Conservation (phyloP, 2,797 vertebrate species). For the Melanotaenia boesemani region DNA sequence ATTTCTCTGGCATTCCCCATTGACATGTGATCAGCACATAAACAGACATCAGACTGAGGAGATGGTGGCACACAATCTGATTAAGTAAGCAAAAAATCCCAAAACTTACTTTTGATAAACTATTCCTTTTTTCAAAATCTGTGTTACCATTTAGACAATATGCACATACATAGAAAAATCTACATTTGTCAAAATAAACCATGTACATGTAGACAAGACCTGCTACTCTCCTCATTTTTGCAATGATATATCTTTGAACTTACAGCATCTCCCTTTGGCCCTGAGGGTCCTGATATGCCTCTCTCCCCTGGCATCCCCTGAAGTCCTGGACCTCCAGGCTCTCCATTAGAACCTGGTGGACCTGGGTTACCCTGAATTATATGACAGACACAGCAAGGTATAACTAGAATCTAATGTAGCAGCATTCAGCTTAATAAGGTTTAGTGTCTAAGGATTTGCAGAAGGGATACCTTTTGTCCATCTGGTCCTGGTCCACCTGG, state of each 20-base stretch:
- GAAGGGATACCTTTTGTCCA: slow-evolving; percentile 80
- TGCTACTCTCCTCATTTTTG: not conserved
- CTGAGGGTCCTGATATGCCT: slow-evolving; percentile 76
- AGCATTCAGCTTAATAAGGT: not conserved
- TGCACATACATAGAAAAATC: not conserved
- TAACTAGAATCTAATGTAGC: not conserved
- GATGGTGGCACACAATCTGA: not conserved
- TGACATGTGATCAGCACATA: not conserved
- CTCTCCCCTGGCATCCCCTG: slow-evolving; percentile 86
- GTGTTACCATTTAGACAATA: not conserved
- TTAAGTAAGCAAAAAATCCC: not conserved
- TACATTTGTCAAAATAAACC: no score
- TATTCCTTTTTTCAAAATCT: not conserved
- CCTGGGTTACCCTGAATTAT: slow-evolving; percentile 88
- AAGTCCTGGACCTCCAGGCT: slow-evolving; percentile 92
- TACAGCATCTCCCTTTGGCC: slow-evolving; percentile 90
- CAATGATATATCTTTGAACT: slow-evolving; percentile 56
- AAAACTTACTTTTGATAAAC: not conserved
- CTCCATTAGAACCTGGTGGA: slow-evolving; percentile 86
- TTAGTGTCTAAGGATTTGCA: not conserved
- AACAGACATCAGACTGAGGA: no score
- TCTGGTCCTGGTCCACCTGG: slow-evolving; percentile 92
- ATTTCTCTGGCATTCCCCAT: not conserved
- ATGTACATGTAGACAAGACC: no score
- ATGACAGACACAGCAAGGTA: not conserved